These are phyloP conservation scores for Cyclopterus lumpus DNA, from an alignment of 2,797 vertebrate genomes.

Conservation along the genomic window DNA sequence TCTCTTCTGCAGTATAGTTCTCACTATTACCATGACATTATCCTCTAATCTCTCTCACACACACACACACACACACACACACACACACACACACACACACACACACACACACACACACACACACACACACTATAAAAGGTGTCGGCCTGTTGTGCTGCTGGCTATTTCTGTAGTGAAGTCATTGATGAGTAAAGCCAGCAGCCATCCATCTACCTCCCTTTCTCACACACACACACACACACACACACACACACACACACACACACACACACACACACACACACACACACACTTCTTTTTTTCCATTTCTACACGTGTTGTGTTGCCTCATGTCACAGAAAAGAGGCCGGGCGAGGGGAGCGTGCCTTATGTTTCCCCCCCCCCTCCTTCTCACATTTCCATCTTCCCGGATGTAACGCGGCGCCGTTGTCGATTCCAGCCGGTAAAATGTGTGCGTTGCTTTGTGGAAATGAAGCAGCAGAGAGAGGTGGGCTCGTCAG, in stretches of 20 bases:
- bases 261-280: not conserved
- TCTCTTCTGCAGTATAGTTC: not conserved
- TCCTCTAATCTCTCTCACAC: no score
- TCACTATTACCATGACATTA: constrained; percentile 4
- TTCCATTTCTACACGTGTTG: constrained; percentile 8
- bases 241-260: no score
- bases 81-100: constrained; percentile 3
- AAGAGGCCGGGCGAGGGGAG: constrained; percentile 35
- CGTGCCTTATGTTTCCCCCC: constrained; percentile 1
- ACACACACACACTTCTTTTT: not conserved
- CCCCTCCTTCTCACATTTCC: constrained; percentile 43
- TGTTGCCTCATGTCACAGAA: constrained; percentile 51
- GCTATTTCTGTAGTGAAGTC: constrained; percentile 51
- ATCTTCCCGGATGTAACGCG: constrained; percentile 36
- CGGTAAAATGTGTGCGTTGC: not conserved
- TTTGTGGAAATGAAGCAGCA: not conserved
- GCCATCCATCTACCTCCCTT: not conserved
- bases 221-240: not conserved
- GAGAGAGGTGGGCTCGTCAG: not conserved
- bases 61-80: no score
- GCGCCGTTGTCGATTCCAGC: constrained; percentile 3
- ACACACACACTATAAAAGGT: constrained; percentile 40
- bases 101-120: constrained; percentile 24
- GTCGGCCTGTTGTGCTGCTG: constrained; percentile 33
- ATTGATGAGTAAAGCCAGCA: constrained; percentile 35